phyloP scores from a whole-genome alignment of 2,113 vertebrate genomes.

The Megaleporinus macrocephalus region DNA sequence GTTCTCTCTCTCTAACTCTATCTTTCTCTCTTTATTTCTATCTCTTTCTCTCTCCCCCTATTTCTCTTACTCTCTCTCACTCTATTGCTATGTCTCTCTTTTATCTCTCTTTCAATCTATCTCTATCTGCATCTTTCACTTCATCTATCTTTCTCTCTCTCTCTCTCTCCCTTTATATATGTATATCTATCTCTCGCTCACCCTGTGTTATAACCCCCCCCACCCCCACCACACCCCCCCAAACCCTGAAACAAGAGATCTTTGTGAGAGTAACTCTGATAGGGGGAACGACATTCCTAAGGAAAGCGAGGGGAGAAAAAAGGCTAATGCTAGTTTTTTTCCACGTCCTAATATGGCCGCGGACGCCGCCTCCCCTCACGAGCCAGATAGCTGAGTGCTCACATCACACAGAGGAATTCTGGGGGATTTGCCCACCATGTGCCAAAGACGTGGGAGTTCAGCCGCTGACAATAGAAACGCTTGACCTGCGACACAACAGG shows the following conservation, averaged over 20 bases:
- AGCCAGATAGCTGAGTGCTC: neutral
- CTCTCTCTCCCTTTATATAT: too few species aligned
- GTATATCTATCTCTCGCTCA: too few species aligned
- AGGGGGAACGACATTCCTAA: neutral
- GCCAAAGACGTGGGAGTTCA: neutral
- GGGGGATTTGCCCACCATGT: neutral
- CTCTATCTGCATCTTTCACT: too few species aligned
- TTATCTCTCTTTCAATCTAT: too few species aligned
- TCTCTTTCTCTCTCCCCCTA: too few species aligned
- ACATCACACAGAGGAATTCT: constrained; percentile 14
- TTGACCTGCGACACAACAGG: neutral
- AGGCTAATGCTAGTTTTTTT: neutral
- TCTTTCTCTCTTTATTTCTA: too few species aligned
- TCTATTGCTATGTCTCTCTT: too few species aligned
- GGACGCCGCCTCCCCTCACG: neutral
- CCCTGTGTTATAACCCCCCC: too few species aligned
- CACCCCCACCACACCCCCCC: neutral
- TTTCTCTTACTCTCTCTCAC: too few species aligned
- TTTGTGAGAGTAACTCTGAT: neutral
- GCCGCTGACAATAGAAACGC: neutral
- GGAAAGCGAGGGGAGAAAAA: neutral
- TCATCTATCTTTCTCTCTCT: too few species aligned
- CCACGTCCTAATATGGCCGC: neutral
- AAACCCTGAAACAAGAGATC: constrained; percentile 32
- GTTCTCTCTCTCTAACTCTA: too few species aligned